Evolutionary conservation across 2,797 vertebrate species (phyloP).

Genomic region (Synaphobranchus kaupii): DNA sequence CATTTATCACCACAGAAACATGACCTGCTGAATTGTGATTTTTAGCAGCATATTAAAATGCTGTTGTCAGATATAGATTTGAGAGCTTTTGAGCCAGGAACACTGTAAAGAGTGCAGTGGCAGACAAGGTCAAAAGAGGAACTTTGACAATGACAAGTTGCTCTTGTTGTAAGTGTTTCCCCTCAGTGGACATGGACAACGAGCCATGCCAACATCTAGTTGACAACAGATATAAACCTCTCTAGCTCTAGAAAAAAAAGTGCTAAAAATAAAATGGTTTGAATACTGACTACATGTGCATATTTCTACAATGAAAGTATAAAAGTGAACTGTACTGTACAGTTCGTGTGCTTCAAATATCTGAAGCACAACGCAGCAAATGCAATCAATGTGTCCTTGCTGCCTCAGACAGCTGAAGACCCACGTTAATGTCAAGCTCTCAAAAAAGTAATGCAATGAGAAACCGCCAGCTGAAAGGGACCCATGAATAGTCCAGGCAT

Average conservation of each 20-base stretch:
- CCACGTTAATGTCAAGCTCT: constrained; percentile 40
- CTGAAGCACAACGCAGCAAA: not conserved
- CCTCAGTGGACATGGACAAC: not conserved
- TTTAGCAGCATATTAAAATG: constrained; percentile 49
- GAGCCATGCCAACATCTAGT: not conserved
- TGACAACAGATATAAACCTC: constrained; percentile 5
- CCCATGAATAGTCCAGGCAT: constrained; percentile 66
- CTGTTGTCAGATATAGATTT: constrained; percentile 53
- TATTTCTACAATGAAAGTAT: not conserved
- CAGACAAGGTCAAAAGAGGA: constrained; percentile 46
- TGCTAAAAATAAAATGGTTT: not conserved
- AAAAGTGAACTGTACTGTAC: not conserved
- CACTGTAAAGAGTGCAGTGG: constrained; percentile 44
- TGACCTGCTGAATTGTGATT: constrained; percentile 55
- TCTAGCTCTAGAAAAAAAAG: not conserved
- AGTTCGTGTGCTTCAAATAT: not conserved
- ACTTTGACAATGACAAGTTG: constrained; percentile 27
- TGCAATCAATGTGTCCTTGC: not conserved
- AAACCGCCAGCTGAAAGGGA: constrained; percentile 54
- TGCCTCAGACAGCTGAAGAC: constrained; percentile 27
- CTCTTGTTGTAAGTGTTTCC: not conserved
- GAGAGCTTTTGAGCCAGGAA: constrained; percentile 47
- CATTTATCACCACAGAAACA: constrained; percentile 67
- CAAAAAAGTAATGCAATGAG: constrained; percentile 42
- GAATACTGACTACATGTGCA: not conserved